These are phyloP conservation scores for Spinus pinus DNA, from an alignment of 2,797 vertebrate species.

Conservation along the genomic window DNA sequence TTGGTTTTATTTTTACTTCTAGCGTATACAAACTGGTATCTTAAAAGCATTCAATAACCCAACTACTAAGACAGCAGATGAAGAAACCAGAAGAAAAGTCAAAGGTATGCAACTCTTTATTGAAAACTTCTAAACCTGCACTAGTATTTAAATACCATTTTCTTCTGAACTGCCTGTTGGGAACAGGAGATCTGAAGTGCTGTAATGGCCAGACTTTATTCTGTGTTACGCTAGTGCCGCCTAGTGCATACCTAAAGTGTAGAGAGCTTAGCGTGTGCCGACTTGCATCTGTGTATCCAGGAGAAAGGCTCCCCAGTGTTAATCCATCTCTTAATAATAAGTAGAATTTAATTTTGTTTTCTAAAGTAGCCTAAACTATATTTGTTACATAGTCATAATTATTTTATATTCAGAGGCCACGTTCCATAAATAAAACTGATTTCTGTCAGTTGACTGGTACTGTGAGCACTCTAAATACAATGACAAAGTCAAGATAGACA, in stretches of 20 bases:
- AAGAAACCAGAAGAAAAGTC: slow-evolving; percentile 94
- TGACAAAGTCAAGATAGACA: not conserved
- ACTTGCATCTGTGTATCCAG: not conserved
- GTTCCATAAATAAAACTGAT: not conserved
- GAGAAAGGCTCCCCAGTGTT: not conserved
- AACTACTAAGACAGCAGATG: slow-evolving; percentile 94
- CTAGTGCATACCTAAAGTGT: slow-evolving; percentile 33
- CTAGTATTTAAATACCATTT: not conserved
- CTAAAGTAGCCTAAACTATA: not conserved
- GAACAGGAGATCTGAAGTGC: not conserved
- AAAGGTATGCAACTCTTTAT: slow-evolving; percentile 83
- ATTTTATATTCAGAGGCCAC: not conserved
- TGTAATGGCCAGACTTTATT: not conserved
- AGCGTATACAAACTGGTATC: slow-evolving; percentile 97
- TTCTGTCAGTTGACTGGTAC: not conserved
- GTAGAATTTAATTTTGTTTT: not conserved
- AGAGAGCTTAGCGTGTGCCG: not conserved
- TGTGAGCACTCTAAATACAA: not conserved
- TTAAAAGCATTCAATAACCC: slow-evolving; percentile 97
- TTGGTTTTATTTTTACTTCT: slow-evolving; percentile 1
- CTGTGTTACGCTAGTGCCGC: slow-evolving; percentile 60
- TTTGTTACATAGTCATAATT: not conserved
- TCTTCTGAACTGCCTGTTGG: not conserved
- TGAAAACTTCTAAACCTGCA: not conserved
- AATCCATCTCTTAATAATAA: not conserved